Evolutionary conservation across 2,888 invertebrate species (phyloP).

Genomic region (Drosophila mayaguana): DNA sequence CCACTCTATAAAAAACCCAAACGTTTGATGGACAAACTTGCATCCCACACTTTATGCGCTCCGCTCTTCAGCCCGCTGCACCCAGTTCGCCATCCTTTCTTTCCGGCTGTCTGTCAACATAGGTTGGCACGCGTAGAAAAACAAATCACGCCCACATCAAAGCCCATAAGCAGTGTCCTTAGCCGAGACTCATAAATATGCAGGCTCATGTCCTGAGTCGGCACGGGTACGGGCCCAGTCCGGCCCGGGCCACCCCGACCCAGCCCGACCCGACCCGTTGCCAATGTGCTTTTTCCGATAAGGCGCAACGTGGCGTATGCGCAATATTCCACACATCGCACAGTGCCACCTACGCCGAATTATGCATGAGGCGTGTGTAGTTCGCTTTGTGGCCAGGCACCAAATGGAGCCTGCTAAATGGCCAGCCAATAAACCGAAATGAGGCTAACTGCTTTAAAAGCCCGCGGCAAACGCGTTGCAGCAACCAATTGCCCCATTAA

Average conservation of each 20-base stretch:
- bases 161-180: conserved; percentile 57
- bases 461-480: conserved; percentile 36
- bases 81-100: not conserved
- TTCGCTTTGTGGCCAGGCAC: conserved; percentile 14
- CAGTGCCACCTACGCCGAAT: conserved; percentile 29
- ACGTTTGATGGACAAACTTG: not conserved
- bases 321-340: conserved; percentile 54
- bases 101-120: conserved; percentile 36
- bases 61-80: not conserved
- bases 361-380: conserved; percentile 34
- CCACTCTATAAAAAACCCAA: not conserved
- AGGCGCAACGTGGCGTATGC: conserved; percentile 56
- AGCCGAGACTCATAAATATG: conserved; percentile 69
- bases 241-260: too few species aligned
- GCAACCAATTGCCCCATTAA: conserved; percentile 20
- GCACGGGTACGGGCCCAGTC: not conserved
- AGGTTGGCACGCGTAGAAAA: conserved; percentile 27
- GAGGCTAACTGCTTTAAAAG: conserved; percentile 58
- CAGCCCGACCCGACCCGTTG: not conserved
- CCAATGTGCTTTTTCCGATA: conserved; percentile 54
- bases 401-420: conserved; percentile 26
- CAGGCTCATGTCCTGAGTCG: conserved; percentile 53
- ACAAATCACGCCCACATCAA: conserved; percentile 54
- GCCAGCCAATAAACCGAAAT: conserved; percentile 53
- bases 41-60: not conserved